These are phyloP conservation scores for Smittia aterrima DNA, from an alignment of 2,888 invertebrate genomes.

Conservation along the genomic window DNA sequence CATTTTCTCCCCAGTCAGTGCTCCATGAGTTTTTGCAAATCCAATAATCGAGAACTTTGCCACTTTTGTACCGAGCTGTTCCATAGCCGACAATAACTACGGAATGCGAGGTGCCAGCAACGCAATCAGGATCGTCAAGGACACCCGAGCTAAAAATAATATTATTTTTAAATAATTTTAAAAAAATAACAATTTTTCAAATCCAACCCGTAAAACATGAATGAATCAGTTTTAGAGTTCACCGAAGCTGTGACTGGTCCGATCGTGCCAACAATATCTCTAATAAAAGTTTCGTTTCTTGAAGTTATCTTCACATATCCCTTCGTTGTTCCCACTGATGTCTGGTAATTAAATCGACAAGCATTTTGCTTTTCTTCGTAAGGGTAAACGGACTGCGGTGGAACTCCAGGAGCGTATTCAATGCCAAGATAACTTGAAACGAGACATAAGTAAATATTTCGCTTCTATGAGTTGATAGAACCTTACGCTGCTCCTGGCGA, in stretches of 20 bases:
- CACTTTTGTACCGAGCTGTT: background rate
- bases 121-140: background rate
- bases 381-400: background rate
- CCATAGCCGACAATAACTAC: conserved; percentile 2
- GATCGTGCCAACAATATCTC: background rate
- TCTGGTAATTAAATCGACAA: background rate
- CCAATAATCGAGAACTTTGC: background rate
- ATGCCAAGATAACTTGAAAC: background rate
- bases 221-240: background rate
- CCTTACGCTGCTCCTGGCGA: background rate
- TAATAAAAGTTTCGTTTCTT: background rate
- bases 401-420: background rate
- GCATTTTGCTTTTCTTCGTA: background rate
- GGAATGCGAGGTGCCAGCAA: background rate
- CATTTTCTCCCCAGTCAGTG: background rate
- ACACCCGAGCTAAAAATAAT: background rate
- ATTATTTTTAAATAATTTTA: background rate
- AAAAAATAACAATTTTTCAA: too few relatives aligned
- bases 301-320: background rate
- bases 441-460: too few relatives aligned
- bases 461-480: too few relatives aligned
- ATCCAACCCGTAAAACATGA: background rate
- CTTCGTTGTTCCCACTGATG: background rate
- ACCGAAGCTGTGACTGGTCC: background rate
- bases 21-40: conserved; percentile 10